Evolutionary conservation across 2,113 vertebrate species (phyloP), one percentile per base, ranked within the genome.

Genomic region (Pseudopodoces humilis): DNA sequence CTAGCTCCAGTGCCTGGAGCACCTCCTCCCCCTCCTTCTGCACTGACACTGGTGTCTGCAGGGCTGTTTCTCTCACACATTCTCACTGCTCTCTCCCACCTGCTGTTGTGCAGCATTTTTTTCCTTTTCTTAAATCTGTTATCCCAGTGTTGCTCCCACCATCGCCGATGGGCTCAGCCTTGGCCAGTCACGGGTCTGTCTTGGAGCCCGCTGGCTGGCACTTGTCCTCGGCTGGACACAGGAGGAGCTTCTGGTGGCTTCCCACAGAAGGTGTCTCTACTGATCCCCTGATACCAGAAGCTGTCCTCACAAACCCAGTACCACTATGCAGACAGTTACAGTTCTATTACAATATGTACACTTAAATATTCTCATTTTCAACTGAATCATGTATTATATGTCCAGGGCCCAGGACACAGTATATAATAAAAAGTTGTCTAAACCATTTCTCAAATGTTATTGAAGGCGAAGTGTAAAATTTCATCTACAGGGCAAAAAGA

Each of bases 171-270:
- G 39, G 20, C 28, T 59, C 52, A 60, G 24, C 30, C 46, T 41
- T 31, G 39, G 17, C 30, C n/a, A 27, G 39, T 15, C 21, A 16
- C 0, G 0, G 24, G 35, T 69, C 17, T 0, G 0, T 35, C 47
- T 16, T 47, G 41, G 47, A 76, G 8, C 30, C 22, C 25, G 21
- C 14, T 69, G 70, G 21, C 30, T 55, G 41, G 3, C 39, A 39
- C 39, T 39, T 39, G 39, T 39, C 39, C 17, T 59, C 37, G 55
- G 10, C 23, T 37, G 33, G 25, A 52, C 43, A 35, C 5, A 10
- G 39, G n/a, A 15, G 16, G 3, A 90, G 10, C 9, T 67, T 44
- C 23, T 74, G 47, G 11, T 68, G 14, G 13, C 35, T 56, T 77
- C 41, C 72, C 52, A 39, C 14, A 77, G 24, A 23, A 71, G 1